Evolutionary conservation across 2,888 invertebrate genomes (phyloP).

Genomic region (Didymodactylos carnosus): DNA sequence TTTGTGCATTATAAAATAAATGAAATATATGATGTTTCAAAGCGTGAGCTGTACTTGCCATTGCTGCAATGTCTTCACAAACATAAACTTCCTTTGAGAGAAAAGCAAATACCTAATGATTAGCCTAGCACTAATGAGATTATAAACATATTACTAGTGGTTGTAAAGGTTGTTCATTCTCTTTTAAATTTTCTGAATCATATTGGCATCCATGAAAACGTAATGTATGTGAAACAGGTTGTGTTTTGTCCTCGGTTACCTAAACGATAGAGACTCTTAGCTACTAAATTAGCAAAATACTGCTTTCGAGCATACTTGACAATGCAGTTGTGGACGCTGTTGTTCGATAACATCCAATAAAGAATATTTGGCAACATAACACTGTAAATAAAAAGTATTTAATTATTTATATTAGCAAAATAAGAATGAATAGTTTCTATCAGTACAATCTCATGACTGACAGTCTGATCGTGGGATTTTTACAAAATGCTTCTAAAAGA

Average conservation of each 20-base stretch:
- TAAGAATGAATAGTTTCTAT: too few species aligned
- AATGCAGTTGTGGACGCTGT: not conserved
- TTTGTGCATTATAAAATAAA: not conserved
- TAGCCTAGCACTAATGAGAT: too few species aligned
- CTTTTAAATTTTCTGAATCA: not conserved
- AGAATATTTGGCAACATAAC: not conserved
- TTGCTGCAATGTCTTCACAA: not conserved
- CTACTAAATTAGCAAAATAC: too few species aligned
- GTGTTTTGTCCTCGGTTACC: not conserved
- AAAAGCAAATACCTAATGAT: not conserved
- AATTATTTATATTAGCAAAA: not conserved
- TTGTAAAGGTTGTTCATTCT: not conserved
- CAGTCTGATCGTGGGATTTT: too few species aligned
- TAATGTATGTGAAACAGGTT: not conserved
- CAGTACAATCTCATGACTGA: too few species aligned
- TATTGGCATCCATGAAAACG: not conserved
- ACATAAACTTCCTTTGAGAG: not conserved
- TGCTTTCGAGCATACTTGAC: not conserved
- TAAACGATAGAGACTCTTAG: not conserved
- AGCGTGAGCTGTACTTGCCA: not conserved
- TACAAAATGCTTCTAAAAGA: too few species aligned
- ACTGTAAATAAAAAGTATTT: not conserved
- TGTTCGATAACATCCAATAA: not conserved
- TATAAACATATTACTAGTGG: not conserved
- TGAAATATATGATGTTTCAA: not conserved